Evolutionary conservation across 2,888 invertebrate genomes (phyloP), one percentile per base, ranked within the genome.

Genomic region (Limnephilus marmoratus): DNA sequence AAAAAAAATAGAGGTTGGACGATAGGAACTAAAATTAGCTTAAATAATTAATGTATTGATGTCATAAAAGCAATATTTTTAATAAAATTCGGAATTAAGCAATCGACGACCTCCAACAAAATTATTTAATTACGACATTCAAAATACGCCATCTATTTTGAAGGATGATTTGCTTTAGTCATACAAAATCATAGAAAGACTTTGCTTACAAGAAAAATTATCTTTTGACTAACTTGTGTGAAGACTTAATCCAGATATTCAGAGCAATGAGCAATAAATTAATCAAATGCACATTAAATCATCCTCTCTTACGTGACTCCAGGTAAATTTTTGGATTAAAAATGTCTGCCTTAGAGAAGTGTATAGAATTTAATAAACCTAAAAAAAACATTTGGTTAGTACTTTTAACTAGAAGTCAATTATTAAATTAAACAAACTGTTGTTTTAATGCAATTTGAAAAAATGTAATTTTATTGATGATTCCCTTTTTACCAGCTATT

Each of bases 31-130:
- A 68, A 68, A 68, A 68, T 9, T n/a, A 68, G 68, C 68, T 24
- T 68, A 68, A 68, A 68, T 68, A 68, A 68, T 68, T 24, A 68
- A n/a, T 68, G 68, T 37, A 41, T 85, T 41, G 85, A 37, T 85
- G 85, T 85, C 85, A 85, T 24, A 68, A 85, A 85, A 85, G 85
- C 85, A 85, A 85, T 85, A 85, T 37, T 37, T 85, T 34, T 37
- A 85, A 34, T 41, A 24, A 85, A 37, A 41, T 85, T 85, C n/a
- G 85, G 85, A 85, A 85, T 41, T 85, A 24, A 85, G 34, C 41
- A 68, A 68, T 68, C n/a, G 24, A 68, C 68, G 24, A 68, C 53
- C 53, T 68, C 24, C 13, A 49, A 49, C 15, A 49, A 49, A n/a
- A 24, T 24, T 68, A 68, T n/a, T n/a, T 24, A 9, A 68, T n/a